phyloP scores from a whole-genome alignment of 2,797 vertebrate species.

The Pangasius sanitwongsei region DNA sequence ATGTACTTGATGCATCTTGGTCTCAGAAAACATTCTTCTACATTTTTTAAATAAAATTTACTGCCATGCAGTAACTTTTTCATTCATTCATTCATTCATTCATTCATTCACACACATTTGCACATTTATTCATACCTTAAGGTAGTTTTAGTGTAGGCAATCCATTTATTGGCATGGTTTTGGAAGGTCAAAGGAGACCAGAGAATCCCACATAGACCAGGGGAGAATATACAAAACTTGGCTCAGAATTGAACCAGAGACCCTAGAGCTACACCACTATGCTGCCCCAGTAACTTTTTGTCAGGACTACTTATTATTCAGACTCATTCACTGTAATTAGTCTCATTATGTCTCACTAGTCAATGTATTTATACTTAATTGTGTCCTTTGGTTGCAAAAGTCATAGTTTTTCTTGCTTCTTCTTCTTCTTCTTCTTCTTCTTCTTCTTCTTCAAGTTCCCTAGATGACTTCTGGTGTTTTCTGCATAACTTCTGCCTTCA shows the following conservation, averaged over 20 bases:
- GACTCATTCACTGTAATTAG: neutral
- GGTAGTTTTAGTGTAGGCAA: neutral
- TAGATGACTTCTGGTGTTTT: neutral
- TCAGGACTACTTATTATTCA: neutral
- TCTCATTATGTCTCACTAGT: neutral
- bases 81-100: neutral
- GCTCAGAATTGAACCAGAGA: neutral
- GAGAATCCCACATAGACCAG: neutral
- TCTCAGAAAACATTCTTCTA: neutral
- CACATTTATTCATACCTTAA: neutral
- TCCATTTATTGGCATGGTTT: neutral
- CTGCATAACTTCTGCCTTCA: neutral
- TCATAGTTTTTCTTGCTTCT: neutral
- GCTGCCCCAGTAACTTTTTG: neutral
- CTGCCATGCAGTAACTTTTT: neutral
- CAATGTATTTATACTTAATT: neutral
- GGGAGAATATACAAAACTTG: neutral
- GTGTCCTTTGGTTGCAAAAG: neutral
- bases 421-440: neutral
- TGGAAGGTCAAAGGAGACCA: neutral
- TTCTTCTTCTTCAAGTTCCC: neutral
- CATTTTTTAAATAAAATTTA: too few species aligned
- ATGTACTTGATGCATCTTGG: neutral
- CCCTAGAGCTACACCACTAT: neutral
- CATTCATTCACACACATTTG: neutral